phyloP scores from a whole-genome alignment of 2,888 invertebrate species.

The Vannuccia rotundouncinata region DNA sequence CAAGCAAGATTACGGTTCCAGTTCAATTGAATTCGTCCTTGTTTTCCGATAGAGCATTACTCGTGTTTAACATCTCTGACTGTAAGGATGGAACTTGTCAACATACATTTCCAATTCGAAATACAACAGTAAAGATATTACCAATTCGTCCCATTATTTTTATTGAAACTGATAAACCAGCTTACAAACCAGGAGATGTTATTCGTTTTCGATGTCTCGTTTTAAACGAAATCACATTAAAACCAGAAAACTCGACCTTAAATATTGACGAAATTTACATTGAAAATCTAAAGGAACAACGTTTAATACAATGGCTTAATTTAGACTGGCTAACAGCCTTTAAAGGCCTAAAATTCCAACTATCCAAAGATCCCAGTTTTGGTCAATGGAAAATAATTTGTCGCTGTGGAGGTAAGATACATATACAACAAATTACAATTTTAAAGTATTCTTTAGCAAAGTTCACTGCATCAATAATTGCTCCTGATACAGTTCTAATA shows the following conservation, averaged over 20 bases:
- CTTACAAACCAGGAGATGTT: neutral
- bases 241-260: neutral
- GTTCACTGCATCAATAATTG: neutral
- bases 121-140: neutral
- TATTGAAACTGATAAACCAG: constrained; percentile 18
- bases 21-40: neutral
- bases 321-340: constrained; percentile 6
- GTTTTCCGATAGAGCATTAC: neutral
- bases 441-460: neutral
- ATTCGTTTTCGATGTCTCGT: neutral
- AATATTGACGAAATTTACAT: neutral
- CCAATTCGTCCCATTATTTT: neutral
- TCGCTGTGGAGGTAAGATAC: neutral
- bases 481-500: neutral
- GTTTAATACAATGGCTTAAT: neutral
- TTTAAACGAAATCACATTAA: neutral
- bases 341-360: neutral
- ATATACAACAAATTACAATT: neutral
- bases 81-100: neutral
- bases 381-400: neutral
- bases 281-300: neutral
- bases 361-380: constrained; percentile 2
- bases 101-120: neutral
- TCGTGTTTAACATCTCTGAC: neutral
- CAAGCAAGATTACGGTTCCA: neutral